Evolutionary conservation across 2,888 invertebrate genomes (phyloP), one percentile per base, ranked within the genome.

Genomic region (Octonoba sinensis): DNA sequence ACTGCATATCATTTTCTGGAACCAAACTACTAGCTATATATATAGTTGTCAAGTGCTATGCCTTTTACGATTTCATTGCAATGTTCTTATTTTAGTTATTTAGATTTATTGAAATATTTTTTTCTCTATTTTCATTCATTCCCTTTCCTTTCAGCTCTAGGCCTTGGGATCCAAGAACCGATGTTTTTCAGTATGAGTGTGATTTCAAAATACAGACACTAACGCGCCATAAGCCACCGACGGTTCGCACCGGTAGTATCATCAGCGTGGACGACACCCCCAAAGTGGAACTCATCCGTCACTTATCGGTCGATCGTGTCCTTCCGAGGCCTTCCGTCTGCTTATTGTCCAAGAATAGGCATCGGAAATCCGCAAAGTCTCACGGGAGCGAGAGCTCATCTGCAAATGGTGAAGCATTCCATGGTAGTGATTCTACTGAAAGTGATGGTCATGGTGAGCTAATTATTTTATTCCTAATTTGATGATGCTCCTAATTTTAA

Each of bases 161-260:
- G 57, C 95, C 96, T 0, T 97, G 97, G 97, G 95, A 96, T 89
- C 91, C 92, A 0, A 46, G 84, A 74, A 95, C 95, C 84, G 97
- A 97, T 88, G 88, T 95, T 27, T 90, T 94, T 84, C 97, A 97
- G 87, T 96, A 93, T 88, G 97, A 97, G 88, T 91, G 92, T 8
- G 92, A 94, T 72, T 96, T 93, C 88, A 90, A 93, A 67, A 93
- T 97, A 54, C 91, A 92, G 76, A 95, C 95, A 0, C 92, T 93
- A 88, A 93, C 94, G 11, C 91, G 92, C 75, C 93, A 93, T 88
- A 92, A 92, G 85, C 93, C 94, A 24, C 93, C 94, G 62, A 92
- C 93, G 87, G 92, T 93, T 86, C 90, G 93, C 84, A 92, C 93
- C 47, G 91, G 92, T 66, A 93, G 93, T 87, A 92, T 93, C 84